A percentile compares a stretch with the other conserved stretches of the same genome.
Conservation (phyloP, 2,888 invertebrate genomes). For the Branchipolynoe longqiensis region DNA sequence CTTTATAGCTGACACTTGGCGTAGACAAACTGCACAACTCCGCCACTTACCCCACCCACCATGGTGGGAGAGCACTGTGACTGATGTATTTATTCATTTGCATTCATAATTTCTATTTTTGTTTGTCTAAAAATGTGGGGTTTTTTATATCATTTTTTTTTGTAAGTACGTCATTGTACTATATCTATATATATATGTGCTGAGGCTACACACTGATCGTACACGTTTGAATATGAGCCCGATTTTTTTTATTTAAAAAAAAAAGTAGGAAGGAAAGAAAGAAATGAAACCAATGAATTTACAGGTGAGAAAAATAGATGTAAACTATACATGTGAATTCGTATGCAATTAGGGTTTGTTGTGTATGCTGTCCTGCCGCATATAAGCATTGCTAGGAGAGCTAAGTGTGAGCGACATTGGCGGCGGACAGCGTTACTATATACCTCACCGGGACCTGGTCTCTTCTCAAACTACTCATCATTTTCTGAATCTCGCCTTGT, state of each 20-base stretch:
- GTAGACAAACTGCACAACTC: background rate
- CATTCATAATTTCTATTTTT: background rate
- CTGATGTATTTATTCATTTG: slow-evolving; percentile 14
- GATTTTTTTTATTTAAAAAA: background rate
- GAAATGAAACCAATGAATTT: slow-evolving; percentile 1
- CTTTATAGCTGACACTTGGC: background rate
- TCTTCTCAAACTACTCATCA: slow-evolving; percentile 6
- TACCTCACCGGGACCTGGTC: slow-evolving; percentile 27
- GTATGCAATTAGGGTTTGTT: slow-evolving; percentile 45
- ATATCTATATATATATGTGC: background rate
- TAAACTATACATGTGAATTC: slow-evolving; percentile 34
- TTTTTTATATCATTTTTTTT: background rate
- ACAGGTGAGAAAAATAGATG: slow-evolving; percentile 22
- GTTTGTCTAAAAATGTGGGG: too few relatives aligned
- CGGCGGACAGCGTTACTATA: slow-evolving; percentile 25
- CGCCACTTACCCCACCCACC: background rate
- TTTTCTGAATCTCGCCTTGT: slow-evolving; percentile 45
- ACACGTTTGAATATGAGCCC: background rate
- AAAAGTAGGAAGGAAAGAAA: too few relatives aligned
- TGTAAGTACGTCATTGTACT: background rate
- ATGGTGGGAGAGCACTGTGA: background rate
- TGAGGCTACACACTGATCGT: slow-evolving; percentile 10
- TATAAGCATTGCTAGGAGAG: too few relatives aligned
- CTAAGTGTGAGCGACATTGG: too few relatives aligned
- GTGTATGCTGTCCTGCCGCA: slow-evolving; percentile 4